phyloP scores from a whole-genome alignment of 1,140 invertebrate genomes.

The Papilio polytes region DNA sequence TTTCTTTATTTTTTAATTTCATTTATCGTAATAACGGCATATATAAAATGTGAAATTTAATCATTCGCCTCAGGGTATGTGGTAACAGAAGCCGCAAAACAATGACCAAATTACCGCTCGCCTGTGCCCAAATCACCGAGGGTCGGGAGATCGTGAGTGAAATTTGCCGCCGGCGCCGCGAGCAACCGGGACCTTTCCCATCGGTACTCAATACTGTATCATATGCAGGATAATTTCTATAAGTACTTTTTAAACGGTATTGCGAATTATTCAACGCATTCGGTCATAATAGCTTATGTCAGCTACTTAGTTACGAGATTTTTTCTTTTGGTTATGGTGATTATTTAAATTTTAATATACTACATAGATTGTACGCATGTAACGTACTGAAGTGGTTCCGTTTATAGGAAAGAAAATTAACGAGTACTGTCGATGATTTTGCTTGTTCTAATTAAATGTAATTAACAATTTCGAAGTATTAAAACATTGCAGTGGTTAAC shows the following conservation, averaged over 20 bases:
- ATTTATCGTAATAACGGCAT: background rate
- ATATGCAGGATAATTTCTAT: conserved; percentile 26
- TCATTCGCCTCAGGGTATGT: conserved; percentile 49
- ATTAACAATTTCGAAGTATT: background rate
- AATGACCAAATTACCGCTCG: conserved; percentile 62
- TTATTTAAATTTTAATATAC: no score
- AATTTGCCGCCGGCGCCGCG: conserved; percentile 72
- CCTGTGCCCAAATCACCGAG: conserved; percentile 66
- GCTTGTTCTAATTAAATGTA: background rate
- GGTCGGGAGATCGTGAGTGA: conserved; percentile 71
- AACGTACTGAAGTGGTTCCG: no score
- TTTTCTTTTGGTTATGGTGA: background rate
- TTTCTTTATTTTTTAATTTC: background rate
- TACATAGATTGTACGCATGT: no score
- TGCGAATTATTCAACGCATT: background rate
- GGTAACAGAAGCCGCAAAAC: conserved; percentile 73
- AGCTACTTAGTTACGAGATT: background rate
- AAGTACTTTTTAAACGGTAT: conserved; percentile 6
- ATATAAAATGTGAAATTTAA: conserved; percentile 46
- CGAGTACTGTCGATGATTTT: background rate
- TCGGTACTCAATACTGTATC: conserved; percentile 50
- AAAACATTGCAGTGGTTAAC: background rate
- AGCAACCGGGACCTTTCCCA: conserved; percentile 73
- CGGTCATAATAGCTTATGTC: background rate
- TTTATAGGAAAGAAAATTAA: no score